Evolutionary conservation across 1,140 invertebrate species (phyloP).

Genomic region (Scylla paramamosain): DNA sequence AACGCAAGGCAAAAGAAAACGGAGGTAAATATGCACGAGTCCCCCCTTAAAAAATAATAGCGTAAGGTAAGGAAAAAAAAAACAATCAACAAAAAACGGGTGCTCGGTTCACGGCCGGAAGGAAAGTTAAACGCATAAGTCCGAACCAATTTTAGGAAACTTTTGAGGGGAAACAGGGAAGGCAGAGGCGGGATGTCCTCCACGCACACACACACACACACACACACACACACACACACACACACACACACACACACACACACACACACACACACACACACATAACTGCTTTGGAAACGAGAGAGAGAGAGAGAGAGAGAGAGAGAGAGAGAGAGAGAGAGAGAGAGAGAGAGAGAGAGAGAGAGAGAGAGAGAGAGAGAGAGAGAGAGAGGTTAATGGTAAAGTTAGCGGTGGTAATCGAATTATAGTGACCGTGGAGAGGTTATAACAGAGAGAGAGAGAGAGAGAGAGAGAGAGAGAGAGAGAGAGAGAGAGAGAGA

Average conservation of each 20-base stretch:
- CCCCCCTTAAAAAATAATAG: not conserved
- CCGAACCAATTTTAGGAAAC: slow-evolving; percentile 8
- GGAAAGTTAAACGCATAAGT: slow-evolving; percentile 13
- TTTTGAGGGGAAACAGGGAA: not conserved
- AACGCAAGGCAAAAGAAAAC: no score
- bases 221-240: no score
- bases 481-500: not conserved
- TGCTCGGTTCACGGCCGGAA: not conserved
- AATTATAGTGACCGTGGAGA: not conserved
- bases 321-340: no score
- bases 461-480: not conserved
- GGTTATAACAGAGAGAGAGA: not conserved
- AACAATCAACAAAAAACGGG: not conserved
- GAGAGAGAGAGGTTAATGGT: not conserved
- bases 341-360: slow-evolving; percentile 11
- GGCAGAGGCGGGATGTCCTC: no score
- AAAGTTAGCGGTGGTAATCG: not conserved
- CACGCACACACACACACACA: no score
- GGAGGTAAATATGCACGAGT: no score
- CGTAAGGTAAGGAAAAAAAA: not conserved
- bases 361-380: slow-evolving; percentile 6
- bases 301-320: no score
- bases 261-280: no score
- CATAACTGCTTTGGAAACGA: no score
- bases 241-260: no score